Conservation (phyloP, 2,113 vertebrate species). For the Cheirogaleus medius region DNA sequence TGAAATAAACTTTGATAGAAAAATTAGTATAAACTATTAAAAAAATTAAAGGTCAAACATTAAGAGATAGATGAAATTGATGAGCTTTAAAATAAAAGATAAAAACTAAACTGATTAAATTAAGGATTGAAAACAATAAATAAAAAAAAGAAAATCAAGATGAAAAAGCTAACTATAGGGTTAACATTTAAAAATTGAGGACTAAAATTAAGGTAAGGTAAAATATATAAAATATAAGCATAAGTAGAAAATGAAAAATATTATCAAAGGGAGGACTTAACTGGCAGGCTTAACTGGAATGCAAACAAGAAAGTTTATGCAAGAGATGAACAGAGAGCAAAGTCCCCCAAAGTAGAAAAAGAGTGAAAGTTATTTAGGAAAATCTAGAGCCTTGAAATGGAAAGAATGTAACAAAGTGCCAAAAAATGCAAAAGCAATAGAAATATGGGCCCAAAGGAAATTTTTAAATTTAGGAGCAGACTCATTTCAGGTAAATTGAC, state of each 20-base stretch:
- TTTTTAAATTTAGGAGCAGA: background rate
- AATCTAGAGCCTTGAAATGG: background rate
- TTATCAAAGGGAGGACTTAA: background rate
- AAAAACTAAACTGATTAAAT: background rate
- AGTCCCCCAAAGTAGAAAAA: background rate
- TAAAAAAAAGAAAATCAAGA: background rate
- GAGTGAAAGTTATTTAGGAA: background rate
- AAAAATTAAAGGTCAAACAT: background rate
- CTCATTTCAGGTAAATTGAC: background rate
- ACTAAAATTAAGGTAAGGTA: background rate
- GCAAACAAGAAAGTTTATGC: background rate
- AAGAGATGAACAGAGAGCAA: background rate
- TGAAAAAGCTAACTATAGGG: background rate
- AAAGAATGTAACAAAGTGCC: background rate
- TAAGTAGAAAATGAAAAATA: background rate
- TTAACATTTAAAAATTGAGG: background rate
- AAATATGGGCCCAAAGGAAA: background rate
- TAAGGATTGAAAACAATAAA: background rate
- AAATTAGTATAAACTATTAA: background rate
- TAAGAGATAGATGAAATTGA: background rate
- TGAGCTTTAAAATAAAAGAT: background rate
- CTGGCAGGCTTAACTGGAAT: no score
- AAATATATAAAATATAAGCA: background rate
- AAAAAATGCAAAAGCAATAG: background rate
- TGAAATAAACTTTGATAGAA: background rate